These are phyloP conservation scores for Nasonovia ribisnigri DNA, from an alignment of 2,888 invertebrate species.

Conservation along the genomic window DNA sequence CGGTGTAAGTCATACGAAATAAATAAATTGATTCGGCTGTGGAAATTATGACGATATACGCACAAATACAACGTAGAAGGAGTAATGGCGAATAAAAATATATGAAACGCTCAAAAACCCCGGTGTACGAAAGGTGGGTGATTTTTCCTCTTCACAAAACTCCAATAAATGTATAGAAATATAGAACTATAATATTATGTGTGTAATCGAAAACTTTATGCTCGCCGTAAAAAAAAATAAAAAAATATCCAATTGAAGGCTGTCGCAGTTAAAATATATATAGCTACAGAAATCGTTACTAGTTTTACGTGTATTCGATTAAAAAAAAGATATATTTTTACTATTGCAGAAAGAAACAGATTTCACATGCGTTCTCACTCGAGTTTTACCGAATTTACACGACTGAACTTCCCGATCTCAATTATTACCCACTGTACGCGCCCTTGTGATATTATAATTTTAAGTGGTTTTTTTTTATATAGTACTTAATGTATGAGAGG, in stretches of 20 bases:
- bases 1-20: background rate
- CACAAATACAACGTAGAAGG: background rate
- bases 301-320: slow-evolving; percentile 3
- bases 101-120: background rate
- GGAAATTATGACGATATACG: background rate
- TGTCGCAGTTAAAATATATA: background rate
- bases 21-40: background rate
- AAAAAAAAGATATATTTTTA: background rate
- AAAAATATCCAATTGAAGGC: slow-evolving; percentile 18
- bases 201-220: slow-evolving; percentile 35
- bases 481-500: background rate
- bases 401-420: background rate
- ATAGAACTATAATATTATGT: slow-evolving; percentile 16
- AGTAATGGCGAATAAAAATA: background rate
- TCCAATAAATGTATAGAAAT: background rate
- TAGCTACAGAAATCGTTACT: background rate
- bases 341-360: background rate
- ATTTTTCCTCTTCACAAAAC: background rate
- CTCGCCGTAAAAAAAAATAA: background rate
- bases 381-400: background rate
- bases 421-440: background rate
- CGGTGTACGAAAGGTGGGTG: background rate
- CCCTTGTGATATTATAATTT: background rate
- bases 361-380: background rate
- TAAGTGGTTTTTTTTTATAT: background rate